Base-by-base conservation (phyloP, 2,113 vertebrate genomes). In the Neolamprologus caudopunctatus region DNA sequence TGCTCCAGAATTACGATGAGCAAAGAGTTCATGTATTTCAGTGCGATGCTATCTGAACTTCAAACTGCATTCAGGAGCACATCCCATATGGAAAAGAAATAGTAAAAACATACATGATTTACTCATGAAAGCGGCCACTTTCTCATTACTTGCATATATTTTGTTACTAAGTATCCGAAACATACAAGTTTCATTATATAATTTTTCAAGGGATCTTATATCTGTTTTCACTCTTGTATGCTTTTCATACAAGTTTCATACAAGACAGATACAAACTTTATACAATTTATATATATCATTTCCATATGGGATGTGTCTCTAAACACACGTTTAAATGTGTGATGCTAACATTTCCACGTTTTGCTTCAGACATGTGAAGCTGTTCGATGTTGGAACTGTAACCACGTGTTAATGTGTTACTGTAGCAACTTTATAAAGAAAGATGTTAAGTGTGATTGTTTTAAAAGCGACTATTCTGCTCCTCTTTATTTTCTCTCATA, bases 11-110 rank as follows among this genome's bases (percentile, higher is more conserved):
- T 82, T 82, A 82, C 53, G 17, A 79, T 31, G 55, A 71, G 54
- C 86, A 88, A 66, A 80, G 61, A 81, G 82, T 85, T 85, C 33
- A 81, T 79, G 92, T 87, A 57, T 83, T 37, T 83, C 13, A 73
- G 57, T 8, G 4, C 1, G 13, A 7, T 21, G 35, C 80, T 16
- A 1, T 31, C 57, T 92, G 89, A 91, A 86, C 85, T 85, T 89
- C 84, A 89, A 83, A 84, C 88, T 8, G 78, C 42, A 2, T 50
- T 6, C 21, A 31, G n/a, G 8, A 68, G 50, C 47, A 55, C 35
- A 4, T 33, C 31, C 31, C 31, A 33, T 33, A 7, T 33, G 31
- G 31, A 33, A 33, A 33, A 31, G 31, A 31, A 31, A 31, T 0
- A 31, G 31, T 7, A 31, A 33, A 33, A 33, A 33, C 31, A 7